These are phyloP conservation scores for Zapus hudsonius DNA, from an alignment of 2,113 vertebrate genomes.

Conservation along the genomic window DNA sequence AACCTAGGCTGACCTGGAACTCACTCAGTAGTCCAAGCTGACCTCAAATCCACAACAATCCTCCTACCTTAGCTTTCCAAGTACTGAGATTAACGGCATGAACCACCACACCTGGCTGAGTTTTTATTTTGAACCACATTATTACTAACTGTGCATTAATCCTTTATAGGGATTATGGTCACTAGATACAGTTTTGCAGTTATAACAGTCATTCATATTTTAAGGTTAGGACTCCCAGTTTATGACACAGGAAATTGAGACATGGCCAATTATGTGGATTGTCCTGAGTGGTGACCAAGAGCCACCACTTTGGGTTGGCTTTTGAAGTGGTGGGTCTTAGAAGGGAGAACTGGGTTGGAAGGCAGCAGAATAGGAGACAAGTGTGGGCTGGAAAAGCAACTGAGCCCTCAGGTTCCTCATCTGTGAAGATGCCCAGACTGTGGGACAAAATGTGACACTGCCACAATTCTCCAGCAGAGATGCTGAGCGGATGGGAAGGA, in stretches of 20 bases:
- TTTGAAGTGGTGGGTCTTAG: not conserved
- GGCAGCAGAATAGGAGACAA: not conserved
- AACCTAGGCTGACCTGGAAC: too few species aligned
- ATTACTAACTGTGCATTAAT: too few species aligned
- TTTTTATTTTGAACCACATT: not conserved
- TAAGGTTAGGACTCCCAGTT: not conserved
- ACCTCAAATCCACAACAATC: too few species aligned
- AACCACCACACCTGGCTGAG: too few species aligned
- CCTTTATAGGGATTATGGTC: too few species aligned
- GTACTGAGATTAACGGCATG: too few species aligned
- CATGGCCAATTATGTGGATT: rapidly evolving
- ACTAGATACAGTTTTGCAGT: not conserved
- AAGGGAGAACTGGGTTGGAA: not conserved
- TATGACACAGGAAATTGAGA: not conserved
- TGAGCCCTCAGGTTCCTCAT: rapidly evolving
- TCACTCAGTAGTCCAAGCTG: too few species aligned
- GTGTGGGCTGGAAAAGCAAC: rapidly evolving
- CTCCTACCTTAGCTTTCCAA: too few species aligned
- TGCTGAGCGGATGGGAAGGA: rapidly evolving
- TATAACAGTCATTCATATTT: too few species aligned
- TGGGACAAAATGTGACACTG: rapidly evolving
- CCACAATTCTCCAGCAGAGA: rapidly evolving
- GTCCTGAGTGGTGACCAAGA: not conserved
- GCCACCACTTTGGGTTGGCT: rapidly evolving
- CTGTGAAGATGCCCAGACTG: too few species aligned